These are phyloP conservation scores for Dinocampus coccinellae DNA, from an alignment of 2,888 invertebrate species.

Conservation along the genomic window DNA sequence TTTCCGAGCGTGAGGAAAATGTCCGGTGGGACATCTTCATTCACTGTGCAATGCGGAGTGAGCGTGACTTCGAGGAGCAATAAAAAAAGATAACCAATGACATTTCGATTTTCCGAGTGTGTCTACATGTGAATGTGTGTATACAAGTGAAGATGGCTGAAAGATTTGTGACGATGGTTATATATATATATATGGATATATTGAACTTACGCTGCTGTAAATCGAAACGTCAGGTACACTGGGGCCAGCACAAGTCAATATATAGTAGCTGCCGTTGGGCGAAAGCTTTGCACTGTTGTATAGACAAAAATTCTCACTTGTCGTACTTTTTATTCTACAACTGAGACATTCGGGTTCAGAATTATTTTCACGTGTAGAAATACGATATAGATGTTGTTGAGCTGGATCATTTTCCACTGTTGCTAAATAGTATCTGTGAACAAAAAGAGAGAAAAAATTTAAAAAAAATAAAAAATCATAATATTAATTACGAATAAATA, in stretches of 20 bases:
- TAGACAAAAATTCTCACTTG: conserved; percentile 72
- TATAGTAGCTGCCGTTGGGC: conserved; percentile 76
- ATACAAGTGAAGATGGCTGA: not conserved
- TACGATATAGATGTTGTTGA: conserved; percentile 84
- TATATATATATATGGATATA: not conserved
- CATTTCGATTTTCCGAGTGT: conserved; percentile 21
- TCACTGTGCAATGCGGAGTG: not conserved
- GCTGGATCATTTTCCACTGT: conserved; percentile 82
- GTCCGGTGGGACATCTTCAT: not conserved
- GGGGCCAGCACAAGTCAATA: conserved; percentile 87
- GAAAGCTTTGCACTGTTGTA: conserved; percentile 81
- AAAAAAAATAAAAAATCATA: conserved; percentile 25
- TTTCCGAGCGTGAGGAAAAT: not conserved
- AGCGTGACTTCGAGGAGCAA: conserved; percentile 19
- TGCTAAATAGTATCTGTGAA: conserved; percentile 85
- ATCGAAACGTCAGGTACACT: conserved; percentile 81
- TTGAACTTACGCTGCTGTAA: conserved; percentile 72
- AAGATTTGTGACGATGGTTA: not conserved
- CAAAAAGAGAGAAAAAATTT: not conserved
- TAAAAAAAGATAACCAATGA: conserved; percentile 19
- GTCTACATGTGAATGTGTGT: not conserved
- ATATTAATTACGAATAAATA: conserved; percentile 13
- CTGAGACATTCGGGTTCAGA: conserved; percentile 78
- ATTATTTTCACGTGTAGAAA: conserved; percentile 72
- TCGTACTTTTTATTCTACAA: conserved; percentile 75